These are phyloP conservation scores for Malacoraja senta DNA, from an alignment of 2,797 vertebrate species.

Conservation along the genomic window DNA sequence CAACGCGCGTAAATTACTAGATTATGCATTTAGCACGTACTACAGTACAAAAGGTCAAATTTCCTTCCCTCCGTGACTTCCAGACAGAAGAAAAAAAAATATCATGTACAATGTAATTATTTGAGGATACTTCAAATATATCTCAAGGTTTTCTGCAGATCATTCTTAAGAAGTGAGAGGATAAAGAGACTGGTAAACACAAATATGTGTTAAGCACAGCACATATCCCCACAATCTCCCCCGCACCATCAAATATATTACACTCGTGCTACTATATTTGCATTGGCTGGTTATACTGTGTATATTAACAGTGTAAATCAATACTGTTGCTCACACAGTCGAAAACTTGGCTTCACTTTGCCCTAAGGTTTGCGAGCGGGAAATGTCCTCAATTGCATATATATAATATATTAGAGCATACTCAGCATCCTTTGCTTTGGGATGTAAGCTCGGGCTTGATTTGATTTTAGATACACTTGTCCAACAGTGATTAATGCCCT, in stretches of 20 bases:
- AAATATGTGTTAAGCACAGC: neutral
- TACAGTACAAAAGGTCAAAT: no score
- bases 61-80: neutral
- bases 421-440: neutral
- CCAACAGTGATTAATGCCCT: neutral
- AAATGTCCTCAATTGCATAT: neutral
- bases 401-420: no score
- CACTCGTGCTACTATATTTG: conserved; percentile 19
- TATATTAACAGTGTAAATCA: conserved; percentile 11
- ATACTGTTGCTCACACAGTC: conserved; percentile 17
- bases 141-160: neutral
- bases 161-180: neutral
- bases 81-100: neutral
- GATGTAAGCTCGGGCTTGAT: no score
- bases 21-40: no score
- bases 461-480: neutral
- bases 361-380: neutral
- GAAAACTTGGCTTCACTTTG: conserved; percentile 16
- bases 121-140: neutral
- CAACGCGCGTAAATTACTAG: no score
- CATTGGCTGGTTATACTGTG: neutral
- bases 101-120: neutral
- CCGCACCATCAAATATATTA: neutral
- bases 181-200: neutral
- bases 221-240: neutral